Evolutionary conservation across 2,888 invertebrate species (phyloP).

Genomic region (Thymelicus sylvestris): DNA sequence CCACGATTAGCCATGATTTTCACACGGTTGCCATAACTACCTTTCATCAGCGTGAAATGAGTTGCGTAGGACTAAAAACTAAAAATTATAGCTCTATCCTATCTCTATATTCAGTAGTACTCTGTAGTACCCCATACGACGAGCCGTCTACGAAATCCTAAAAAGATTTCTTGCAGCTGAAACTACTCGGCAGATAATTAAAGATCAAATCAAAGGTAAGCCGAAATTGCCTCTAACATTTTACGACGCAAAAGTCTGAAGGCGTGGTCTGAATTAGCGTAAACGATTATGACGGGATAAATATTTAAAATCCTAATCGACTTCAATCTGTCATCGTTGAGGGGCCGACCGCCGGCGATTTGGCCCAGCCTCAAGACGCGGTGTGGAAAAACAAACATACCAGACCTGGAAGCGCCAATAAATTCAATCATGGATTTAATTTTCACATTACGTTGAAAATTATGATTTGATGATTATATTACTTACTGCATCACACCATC

Average conservation of each 20-base stretch:
- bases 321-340: neutral
- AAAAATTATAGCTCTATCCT: too few species aligned
- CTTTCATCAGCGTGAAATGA: too few species aligned
- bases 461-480: neutral
- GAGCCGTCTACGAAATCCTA: too few species aligned
- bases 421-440: neutral
- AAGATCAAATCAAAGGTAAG: too few species aligned
- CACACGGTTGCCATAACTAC: too few species aligned
- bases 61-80: too few species aligned
- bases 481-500: neutral
- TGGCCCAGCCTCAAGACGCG: neutral
- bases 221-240: neutral
- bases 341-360: neutral
- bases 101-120: too few species aligned
- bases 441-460: neutral
- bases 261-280: neutral
- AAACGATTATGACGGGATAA: conserved; percentile 3
- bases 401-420: neutral
- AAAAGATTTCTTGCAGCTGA: too few species aligned
- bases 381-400: neutral
- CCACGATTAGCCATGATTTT: too few species aligned
- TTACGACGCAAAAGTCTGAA: neutral
- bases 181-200: too few species aligned
- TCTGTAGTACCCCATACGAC: too few species aligned
- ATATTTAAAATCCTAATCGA: conserved; percentile 9